Base-by-base conservation (phyloP, 2,888 invertebrate genomes). In the Unio pictorum region DNA sequence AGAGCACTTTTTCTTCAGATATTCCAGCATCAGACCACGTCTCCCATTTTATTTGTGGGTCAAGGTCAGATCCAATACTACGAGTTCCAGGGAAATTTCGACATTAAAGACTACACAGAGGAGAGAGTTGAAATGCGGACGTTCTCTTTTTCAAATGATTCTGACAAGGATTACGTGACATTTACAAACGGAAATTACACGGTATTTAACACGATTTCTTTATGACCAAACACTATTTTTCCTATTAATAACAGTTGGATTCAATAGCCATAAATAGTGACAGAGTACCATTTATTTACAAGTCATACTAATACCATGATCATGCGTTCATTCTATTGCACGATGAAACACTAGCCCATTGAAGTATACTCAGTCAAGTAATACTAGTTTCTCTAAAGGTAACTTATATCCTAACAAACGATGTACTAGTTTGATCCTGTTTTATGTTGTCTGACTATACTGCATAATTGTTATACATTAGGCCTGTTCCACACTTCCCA, bases 11-110 rank as follows among this genome's bases (percentile, higher is more conserved):
- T 61, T 61, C 57, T 59, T 1, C 64, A 85, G 85, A 70, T 85
- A 15, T 69, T 85, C 4, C 59, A 68, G 6, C 85, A 85, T 67
- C 64, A 78, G 3, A 15, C 11, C 0, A 28, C 55, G 4, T 76
- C 73, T 0, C 83, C 85, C 0, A 71, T 82, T 69, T 15, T 85
- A 26, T 85, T 72, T 66, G 77, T 84, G 20, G 86, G 87, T 6
- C 71, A 65, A 4, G 86, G 84, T 8, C 65, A 76, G 23, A 73
- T 81, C 1, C 58, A 67, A 17, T 81, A 85, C 55, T 55, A n/a
- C 0, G 85, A 83, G 63, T 73, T 76, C 30, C 74, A 80, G 26
- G 86, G 86, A 18, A 86, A 86, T 72, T 87, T 85, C 62, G 72
- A 70, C 64, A 71, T 84, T 17, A 71, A 79, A 17, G 81, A 84